Conservation (phyloP, 2,888 invertebrate genomes). For the Pristionchus arcanus region DNA sequence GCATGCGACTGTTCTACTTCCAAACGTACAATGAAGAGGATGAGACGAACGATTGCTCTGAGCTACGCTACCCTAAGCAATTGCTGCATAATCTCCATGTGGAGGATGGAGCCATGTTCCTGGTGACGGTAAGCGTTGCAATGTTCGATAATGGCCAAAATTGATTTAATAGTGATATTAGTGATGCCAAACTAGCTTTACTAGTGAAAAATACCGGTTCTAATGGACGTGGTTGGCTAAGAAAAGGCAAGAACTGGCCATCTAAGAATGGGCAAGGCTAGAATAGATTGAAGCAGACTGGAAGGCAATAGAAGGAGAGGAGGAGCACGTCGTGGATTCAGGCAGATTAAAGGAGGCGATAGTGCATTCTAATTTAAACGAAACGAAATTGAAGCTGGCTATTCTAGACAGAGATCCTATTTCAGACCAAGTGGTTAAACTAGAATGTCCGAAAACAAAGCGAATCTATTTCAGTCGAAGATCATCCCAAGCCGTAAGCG, state of each 20-base stretch:
- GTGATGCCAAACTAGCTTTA: too few relatives aligned
- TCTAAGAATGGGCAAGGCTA: too few relatives aligned
- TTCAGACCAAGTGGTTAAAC: too few relatives aligned
- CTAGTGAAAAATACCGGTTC: too few relatives aligned
- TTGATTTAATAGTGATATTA: too few relatives aligned
- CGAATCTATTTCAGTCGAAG: constrained; percentile 47
- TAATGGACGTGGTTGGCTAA: too few relatives aligned
- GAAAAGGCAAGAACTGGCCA: constrained; percentile 1
- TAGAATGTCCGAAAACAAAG: not conserved
- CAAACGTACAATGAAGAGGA: constrained; percentile 39
- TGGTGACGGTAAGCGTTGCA: constrained; percentile 66
- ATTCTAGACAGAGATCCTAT: not conserved
- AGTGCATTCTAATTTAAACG: not conserved
- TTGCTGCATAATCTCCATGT: constrained; percentile 76
- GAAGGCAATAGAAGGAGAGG: too few relatives aligned
- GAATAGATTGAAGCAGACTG: not conserved
- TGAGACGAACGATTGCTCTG: constrained; percentile 56
- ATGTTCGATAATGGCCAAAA: not conserved
- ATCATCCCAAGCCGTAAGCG: constrained; percentile 48
- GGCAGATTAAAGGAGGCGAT: too few relatives aligned
- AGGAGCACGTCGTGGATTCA: too few relatives aligned
- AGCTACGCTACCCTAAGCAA: constrained; percentile 69
- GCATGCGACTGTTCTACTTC: constrained; percentile 66
- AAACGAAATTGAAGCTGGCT: not conserved
- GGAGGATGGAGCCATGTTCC: constrained; percentile 78